Percentiles rank a stretch among this genome's conserved stretches.
Conservation (phyloP, 1,140 invertebrate species). For the Berghia stephanieae region DNA sequence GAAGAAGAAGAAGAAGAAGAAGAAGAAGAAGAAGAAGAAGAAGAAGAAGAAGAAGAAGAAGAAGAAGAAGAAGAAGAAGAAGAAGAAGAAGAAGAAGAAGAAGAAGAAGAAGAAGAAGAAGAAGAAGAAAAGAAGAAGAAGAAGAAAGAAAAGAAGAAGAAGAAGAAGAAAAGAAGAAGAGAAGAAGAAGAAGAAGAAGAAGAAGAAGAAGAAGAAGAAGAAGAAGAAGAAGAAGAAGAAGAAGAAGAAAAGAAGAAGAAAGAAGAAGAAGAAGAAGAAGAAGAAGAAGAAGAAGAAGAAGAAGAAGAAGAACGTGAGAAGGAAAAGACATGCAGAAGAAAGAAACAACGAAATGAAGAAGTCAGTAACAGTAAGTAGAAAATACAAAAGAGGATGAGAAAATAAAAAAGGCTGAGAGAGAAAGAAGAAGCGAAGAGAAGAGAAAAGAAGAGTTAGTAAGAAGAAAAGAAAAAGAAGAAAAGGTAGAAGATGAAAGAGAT, state of each 20-base stretch:
- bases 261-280: neutral
- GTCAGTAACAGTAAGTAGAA: neutral
- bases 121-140: neutral
- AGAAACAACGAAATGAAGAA: neutral
- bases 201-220: neutral
- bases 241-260: neutral
- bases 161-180: neutral
- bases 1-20: neutral
- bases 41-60: neutral
- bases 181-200: neutral
- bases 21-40: neutral
- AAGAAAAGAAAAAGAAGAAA: neutral
- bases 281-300: neutral
- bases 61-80: neutral
- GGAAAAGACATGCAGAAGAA: neutral
- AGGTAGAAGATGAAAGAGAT: neutral
- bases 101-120: neutral
- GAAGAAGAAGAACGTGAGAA: neutral
- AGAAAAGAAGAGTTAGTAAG: neutral
- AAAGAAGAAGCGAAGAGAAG: neutral
- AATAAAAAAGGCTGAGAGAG: neutral
- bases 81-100: neutral
- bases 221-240: neutral
- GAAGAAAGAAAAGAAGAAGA: too few species aligned
- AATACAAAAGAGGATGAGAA: neutral